Evolutionary conservation across 2,888 invertebrate species (phyloP).

Genomic region (Drosophila nigricruria): DNA sequence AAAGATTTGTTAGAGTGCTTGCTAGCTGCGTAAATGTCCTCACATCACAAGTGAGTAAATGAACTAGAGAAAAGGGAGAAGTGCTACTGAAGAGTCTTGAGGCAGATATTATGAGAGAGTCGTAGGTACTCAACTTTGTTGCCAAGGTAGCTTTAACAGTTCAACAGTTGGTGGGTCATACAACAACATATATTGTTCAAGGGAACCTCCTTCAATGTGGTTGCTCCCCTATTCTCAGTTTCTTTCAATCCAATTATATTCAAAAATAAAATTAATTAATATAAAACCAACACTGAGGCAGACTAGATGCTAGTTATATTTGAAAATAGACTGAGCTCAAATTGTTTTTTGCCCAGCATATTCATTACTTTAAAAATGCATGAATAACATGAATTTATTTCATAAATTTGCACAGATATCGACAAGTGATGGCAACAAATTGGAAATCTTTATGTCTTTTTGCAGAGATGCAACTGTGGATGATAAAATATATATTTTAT

Average conservation of each 20-base stretch:
- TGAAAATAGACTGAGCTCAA: neutral
- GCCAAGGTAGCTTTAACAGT: neutral
- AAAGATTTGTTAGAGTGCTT: constrained; percentile 14
- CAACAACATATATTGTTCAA: neutral
- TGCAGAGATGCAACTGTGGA: constrained; percentile 38
- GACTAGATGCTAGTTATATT: neutral
- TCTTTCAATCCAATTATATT: too few relatives aligned
- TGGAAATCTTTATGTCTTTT: constrained; percentile 9
- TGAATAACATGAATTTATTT: constrained; percentile 21
- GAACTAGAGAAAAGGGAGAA: neutral
- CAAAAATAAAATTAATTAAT: neutral
- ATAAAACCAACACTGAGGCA: neutral
- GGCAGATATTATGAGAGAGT: neutral
- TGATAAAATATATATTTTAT: constrained; percentile 67
- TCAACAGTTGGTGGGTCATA: neutral
- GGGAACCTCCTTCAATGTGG: neutral
- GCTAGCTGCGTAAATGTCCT: constrained; percentile 20
- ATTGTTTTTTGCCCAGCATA: neutral
- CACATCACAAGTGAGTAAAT: constrained; percentile 12
- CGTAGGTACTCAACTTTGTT: neutral
- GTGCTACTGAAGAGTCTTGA: neutral
- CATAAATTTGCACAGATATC: constrained; percentile 20
- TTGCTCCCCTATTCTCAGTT: neutral
- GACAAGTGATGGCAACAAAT: constrained; percentile 23
- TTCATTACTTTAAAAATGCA: neutral